Evolutionary conservation across 2,797 vertebrate genomes (phyloP).

Genomic region (Phalanger gymnotis): DNA sequence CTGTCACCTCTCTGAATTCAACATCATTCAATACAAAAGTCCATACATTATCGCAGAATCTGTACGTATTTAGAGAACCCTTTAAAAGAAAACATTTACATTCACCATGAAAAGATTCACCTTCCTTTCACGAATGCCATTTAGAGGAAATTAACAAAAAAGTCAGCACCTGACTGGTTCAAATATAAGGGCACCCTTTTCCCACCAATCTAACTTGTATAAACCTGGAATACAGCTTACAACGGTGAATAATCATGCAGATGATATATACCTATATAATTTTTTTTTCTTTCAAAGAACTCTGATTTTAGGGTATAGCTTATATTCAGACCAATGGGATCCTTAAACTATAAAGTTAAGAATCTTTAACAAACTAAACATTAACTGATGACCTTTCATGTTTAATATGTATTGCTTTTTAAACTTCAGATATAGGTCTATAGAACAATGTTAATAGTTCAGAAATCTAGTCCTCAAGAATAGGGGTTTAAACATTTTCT

Average conservation of each 20-base stretch:
- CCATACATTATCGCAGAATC: constrained; percentile 99
- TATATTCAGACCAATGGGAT: background rate
- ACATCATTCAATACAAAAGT: constrained; percentile 98
- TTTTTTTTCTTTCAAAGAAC: background rate
- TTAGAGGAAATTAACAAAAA: constrained; percentile 40
- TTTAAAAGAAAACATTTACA: constrained; percentile 82
- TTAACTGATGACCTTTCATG: constrained; percentile 43
- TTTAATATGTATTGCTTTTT: constrained; percentile 7
- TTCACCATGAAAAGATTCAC: constrained; percentile 63
- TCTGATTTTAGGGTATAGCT: background rate
- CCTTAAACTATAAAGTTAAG: background rate
- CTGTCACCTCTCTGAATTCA: constrained; percentile 98
- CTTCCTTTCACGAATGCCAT: constrained; percentile 57
- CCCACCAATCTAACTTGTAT: background rate
- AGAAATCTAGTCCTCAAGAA: background rate
- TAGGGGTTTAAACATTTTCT: constrained; percentile 14
- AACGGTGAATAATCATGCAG: background rate
- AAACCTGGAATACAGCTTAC: background rate
- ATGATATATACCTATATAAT: background rate
- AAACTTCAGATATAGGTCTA: background rate
- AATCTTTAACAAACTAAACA: constrained; percentile 16
- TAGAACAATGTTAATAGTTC: background rate
- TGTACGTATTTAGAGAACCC: constrained; percentile 98
- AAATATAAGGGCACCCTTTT: background rate
- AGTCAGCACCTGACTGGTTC: background rate